phyloP scores from a whole-genome alignment of 2,888 invertebrate genomes.

The Eulithis prunata region DNA sequence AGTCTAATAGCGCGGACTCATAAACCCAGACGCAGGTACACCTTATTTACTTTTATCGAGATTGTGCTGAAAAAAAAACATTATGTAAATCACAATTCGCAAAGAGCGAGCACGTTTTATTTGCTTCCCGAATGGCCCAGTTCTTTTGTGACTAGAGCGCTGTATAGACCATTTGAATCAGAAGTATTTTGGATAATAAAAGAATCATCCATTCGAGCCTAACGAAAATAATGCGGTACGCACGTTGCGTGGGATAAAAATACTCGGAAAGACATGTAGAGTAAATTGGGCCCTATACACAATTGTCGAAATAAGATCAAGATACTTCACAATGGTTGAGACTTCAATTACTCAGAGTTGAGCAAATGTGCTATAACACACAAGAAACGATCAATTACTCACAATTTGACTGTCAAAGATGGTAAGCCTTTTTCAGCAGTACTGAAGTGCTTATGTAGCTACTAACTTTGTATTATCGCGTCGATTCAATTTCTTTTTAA shows the following conservation, averaged over 20 bases:
- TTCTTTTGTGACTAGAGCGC: conserved; percentile 66
- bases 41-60: conserved; percentile 47
- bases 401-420: no score
- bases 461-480: no score
- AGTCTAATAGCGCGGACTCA: conserved; percentile 37
- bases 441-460: no score
- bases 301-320: conserved; percentile 36
- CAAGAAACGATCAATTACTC: neutral
- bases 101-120: conserved; percentile 66
- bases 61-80: conserved; percentile 52
- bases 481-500: no score
- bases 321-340: conserved; percentile 30
- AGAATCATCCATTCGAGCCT: conserved; percentile 62
- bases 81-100: conserved; percentile 62
- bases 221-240: conserved; percentile 54
- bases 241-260: conserved; percentile 46
- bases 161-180: conserved; percentile 65
- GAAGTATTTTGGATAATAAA: conserved; percentile 70
- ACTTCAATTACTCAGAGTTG: conserved; percentile 33
- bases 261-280: conserved; percentile 48
- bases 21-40: conserved; percentile 46
- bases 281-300: conserved; percentile 52
- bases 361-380: conserved; percentile 9
- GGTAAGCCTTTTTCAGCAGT: neutral
- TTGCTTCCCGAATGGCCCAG: conserved; percentile 60